These are phyloP conservation scores for Microcebus griseorufus DNA, from an alignment of 2,113 vertebrate genomes.

Conservation along the genomic window DNA sequence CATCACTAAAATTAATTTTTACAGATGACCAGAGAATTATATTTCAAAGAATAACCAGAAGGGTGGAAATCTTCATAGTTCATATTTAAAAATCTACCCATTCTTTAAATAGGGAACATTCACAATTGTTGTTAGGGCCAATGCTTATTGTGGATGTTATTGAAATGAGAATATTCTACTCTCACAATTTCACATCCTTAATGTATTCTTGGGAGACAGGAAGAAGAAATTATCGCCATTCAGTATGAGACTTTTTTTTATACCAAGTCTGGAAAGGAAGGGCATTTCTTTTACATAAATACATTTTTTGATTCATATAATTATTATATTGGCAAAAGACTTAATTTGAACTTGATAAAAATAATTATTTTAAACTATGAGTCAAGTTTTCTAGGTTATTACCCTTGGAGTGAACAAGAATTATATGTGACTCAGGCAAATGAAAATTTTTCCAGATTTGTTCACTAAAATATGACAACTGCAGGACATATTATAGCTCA, in stretches of 20 bases:
- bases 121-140: slow-evolving; percentile 29
- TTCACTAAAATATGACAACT: slow-evolving; percentile 17
- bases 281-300: slow-evolving; percentile 56
- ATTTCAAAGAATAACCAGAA: slow-evolving; percentile 27
- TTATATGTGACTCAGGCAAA: neutral
- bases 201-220: slow-evolving; percentile 52
- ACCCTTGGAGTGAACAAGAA: neutral
- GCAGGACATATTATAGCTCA: neutral
- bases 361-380: slow-evolving; percentile 66
- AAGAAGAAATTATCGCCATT: slow-evolving; percentile 59
- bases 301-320: slow-evolving; percentile 26
- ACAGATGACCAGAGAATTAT: slow-evolving; percentile 31
- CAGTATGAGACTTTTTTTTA: slow-evolving; percentile 42
- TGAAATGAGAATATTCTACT: slow-evolving; percentile 58
- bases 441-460: neutral
- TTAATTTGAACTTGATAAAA: slow-evolving; percentile 64
- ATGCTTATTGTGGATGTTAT: slow-evolving; percentile 42
- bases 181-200: slow-evolving; percentile 51
- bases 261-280: slow-evolving; percentile 42
- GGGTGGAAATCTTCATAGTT: neutral
- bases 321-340: slow-evolving; percentile 46
- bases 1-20: slow-evolving; percentile 30
- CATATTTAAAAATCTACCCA: neutral
- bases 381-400: slow-evolving; percentile 42
- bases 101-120: slow-evolving; percentile 45